Percentiles rank a stretch among this genome's conserved stretches.
Evolutionary conservation across 2,113 vertebrate genomes (phyloP).

Genomic region (Acrocephalus kingi): DNA sequence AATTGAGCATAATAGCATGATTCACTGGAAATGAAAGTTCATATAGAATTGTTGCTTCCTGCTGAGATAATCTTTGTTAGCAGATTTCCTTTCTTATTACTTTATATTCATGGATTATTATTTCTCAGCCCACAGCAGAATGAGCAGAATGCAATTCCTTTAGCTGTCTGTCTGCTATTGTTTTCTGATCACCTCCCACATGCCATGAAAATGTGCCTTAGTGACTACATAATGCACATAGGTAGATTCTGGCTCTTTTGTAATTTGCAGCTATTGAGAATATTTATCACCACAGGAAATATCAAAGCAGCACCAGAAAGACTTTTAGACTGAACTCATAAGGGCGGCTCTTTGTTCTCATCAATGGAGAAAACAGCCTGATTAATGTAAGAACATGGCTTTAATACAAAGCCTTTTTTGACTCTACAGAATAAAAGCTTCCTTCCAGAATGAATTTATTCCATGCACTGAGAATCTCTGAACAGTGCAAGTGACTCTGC

Average conservation of each 20-base stretch:
- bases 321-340: neutral
- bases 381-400: neutral
- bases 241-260: neutral
- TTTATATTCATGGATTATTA: neutral
- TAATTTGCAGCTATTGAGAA: constrained; percentile 1
- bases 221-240: neutral
- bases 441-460: neutral
- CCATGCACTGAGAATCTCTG: neutral
- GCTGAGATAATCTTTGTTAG: constrained; percentile 14
- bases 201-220: neutral
- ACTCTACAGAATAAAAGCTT: neutral
- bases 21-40: constrained; percentile 45
- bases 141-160: neutral
- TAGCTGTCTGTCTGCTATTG: neutral
- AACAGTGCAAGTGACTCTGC: neutral
- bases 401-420: neutral
- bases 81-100: constrained; percentile 20
- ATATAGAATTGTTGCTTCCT: constrained; percentile 15
- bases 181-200: neutral
- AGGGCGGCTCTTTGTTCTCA: constrained; percentile 1
- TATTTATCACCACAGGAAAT: constrained; percentile 21
- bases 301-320: neutral
- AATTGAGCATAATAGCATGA: neutral
- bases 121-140: neutral
- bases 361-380: neutral